These are phyloP conservation scores for Chloroceryle inda DNA, from an alignment of 2,797 vertebrate species.

Conservation along the genomic window DNA sequence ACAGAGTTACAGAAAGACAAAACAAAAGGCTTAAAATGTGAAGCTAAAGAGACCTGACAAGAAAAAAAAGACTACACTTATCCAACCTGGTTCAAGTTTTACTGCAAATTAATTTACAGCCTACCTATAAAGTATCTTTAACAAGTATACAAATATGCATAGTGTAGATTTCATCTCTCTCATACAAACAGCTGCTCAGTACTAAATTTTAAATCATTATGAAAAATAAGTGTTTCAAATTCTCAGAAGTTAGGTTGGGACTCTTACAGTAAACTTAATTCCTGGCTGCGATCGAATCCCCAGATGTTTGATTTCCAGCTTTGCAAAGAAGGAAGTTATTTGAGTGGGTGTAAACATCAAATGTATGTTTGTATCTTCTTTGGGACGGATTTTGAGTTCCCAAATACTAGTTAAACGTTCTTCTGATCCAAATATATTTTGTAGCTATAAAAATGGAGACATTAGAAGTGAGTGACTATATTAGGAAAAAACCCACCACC, in stretches of 20 bases:
- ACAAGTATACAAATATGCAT: not conserved
- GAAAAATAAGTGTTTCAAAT: not conserved
- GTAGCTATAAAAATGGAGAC: slow-evolving; percentile 83
- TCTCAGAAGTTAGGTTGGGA: not conserved
- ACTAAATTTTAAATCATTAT: not conserved
- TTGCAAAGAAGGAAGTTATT: slow-evolving; percentile 93
- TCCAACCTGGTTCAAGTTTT: not conserved
- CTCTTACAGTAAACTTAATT: slow-evolving; percentile 94
- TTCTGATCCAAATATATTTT: slow-evolving; percentile 92
- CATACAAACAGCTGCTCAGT: not conserved
- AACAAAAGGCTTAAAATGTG: not conserved
- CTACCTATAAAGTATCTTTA: not conserved
- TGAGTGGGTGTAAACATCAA: slow-evolving; percentile 92
- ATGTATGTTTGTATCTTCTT: slow-evolving; percentile 89
- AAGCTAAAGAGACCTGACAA: not conserved
- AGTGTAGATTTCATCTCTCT: rapidly evolving
- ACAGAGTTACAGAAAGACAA: not conserved
- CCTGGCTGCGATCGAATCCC: slow-evolving; percentile 88
- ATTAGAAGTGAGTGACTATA: not conserved
- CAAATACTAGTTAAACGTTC: slow-evolving; percentile 88
- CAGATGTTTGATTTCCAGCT: slow-evolving; percentile 96
- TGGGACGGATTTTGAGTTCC: slow-evolving; percentile 91
- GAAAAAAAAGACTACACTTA: not conserved
- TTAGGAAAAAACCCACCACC: not conserved
- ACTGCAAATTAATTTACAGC: not conserved